Conservation (phyloP, 2,113 vertebrate genomes). For the Thomomys bottae region DNA sequence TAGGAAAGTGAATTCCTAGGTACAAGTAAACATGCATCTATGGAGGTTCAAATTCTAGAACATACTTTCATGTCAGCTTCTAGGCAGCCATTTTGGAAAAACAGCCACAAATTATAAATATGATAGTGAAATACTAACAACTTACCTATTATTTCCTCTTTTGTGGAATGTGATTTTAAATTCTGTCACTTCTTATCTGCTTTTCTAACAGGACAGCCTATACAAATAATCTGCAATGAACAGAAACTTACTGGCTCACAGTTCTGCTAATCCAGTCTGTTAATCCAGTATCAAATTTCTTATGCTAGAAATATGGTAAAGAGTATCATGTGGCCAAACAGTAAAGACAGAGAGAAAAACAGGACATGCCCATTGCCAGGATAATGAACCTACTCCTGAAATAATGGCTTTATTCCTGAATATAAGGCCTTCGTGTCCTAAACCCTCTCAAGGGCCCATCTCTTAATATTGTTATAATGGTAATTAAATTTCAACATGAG, state of each 20-base stretch:
- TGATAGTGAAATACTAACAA: not conserved
- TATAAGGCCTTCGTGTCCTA: not conserved
- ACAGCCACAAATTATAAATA: not conserved
- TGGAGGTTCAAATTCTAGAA: not conserved
- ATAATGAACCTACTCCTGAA: not conserved
- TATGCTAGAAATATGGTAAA: not conserved
- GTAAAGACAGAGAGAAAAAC: not conserved
- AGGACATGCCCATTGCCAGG: not conserved
- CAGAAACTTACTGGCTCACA: not conserved
- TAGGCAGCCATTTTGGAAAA: not conserved
- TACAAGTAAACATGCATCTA: not conserved
- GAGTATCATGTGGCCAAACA: not conserved
- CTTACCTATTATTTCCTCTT: not conserved
- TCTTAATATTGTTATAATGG: not conserved
- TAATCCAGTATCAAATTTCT: no score
- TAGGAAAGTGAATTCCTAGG: not conserved
- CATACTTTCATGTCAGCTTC: not conserved
- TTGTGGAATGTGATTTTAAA: not conserved
- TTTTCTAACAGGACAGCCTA: not conserved
- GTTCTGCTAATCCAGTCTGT: no score
- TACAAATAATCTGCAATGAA: not conserved
- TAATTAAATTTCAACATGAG: no score
- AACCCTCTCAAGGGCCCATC: not conserved
- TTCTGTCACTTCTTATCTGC: not conserved
- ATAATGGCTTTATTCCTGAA: not conserved